A percentile compares a stretch with the other conserved stretches of the same genome.
Evolutionary conservation across 2,888 invertebrate genomes (phyloP).

Genomic region (Omphaloscelis lunosa): DNA sequence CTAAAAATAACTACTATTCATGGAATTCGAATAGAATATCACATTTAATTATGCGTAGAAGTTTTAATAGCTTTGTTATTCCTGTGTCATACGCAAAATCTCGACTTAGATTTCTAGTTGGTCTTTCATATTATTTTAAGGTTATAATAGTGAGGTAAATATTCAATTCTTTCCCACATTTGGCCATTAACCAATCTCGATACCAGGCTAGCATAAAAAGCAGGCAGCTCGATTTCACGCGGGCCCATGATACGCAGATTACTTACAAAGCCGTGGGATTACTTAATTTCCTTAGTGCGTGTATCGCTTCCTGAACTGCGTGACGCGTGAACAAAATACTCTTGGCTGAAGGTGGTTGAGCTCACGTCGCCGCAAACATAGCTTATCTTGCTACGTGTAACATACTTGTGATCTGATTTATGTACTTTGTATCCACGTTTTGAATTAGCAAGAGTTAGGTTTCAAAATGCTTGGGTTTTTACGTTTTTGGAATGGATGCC

Average conservation of each 20-base stretch:
- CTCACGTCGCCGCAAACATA: constrained; percentile 41
- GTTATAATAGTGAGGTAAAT: not conserved
- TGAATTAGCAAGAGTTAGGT: not conserved
- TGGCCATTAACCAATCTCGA: not conserved
- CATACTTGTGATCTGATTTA: constrained; percentile 23
- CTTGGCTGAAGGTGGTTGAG: constrained; percentile 25
- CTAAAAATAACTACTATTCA: constrained; percentile 33
- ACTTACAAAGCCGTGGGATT: constrained; percentile 45
- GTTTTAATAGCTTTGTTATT: not conserved
- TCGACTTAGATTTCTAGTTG: not conserved
- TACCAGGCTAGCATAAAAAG: constrained; percentile 22
- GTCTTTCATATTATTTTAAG: not conserved
- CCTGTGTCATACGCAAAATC: not conserved
- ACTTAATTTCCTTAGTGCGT: constrained; percentile 61
- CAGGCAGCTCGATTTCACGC: constrained; percentile 18
- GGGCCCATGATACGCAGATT: constrained; percentile 26
- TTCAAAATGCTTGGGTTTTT: not conserved
- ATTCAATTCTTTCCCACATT: not conserved
- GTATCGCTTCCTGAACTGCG: constrained; percentile 44
- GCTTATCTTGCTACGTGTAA: constrained; percentile 46
- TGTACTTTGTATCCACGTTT: constrained; percentile 3
- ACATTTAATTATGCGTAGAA: not conserved
- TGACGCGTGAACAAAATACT: constrained; percentile 37
- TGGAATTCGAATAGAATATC: constrained; percentile 1
- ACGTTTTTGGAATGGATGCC: not conserved